phyloP scores from a whole-genome alignment of 2,797 vertebrate genomes.

The Pachyuromys duprasi region DNA sequence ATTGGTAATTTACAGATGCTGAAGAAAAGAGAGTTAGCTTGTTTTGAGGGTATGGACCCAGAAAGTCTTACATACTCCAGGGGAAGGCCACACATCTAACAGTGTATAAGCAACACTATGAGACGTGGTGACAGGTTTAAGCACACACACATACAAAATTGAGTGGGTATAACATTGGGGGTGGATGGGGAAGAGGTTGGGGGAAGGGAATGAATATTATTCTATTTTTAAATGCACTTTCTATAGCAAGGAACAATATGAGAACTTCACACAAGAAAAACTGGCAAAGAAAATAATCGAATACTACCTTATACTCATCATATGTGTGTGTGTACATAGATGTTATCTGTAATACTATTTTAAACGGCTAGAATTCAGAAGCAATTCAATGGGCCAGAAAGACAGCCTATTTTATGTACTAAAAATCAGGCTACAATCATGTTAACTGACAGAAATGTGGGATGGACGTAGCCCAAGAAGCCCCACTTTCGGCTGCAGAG shows the following conservation, averaged over 20 bases:
- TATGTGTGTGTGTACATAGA: too few species aligned
- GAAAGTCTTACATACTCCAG: not conserved
- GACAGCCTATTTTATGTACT: too few species aligned
- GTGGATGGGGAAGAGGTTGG: not conserved
- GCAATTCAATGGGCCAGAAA: too few species aligned
- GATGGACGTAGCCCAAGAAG: too few species aligned
- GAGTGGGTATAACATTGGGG: not conserved
- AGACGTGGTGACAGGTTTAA: not conserved
- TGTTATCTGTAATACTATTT: too few species aligned
- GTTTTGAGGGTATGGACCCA: not conserved
- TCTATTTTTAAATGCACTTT: conserved; percentile 12
- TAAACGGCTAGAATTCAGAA: too few species aligned
- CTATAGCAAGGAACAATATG: not conserved
- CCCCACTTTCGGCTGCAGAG: not conserved
- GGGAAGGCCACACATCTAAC: not conserved
- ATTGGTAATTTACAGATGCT: not conserved
- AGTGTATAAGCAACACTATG: not conserved
- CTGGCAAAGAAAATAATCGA: conserved; percentile 31
- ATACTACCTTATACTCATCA: not conserved
- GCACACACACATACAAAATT: not conserved
- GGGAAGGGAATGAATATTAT: not conserved
- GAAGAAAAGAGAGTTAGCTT: not conserved
- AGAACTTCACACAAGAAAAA: conserved; percentile 29
- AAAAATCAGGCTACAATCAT: too few species aligned
- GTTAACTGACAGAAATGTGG: too few species aligned